These are phyloP conservation scores for Phaonia tiefii DNA, from an alignment of 2,888 invertebrate genomes.

Conservation along the genomic window DNA sequence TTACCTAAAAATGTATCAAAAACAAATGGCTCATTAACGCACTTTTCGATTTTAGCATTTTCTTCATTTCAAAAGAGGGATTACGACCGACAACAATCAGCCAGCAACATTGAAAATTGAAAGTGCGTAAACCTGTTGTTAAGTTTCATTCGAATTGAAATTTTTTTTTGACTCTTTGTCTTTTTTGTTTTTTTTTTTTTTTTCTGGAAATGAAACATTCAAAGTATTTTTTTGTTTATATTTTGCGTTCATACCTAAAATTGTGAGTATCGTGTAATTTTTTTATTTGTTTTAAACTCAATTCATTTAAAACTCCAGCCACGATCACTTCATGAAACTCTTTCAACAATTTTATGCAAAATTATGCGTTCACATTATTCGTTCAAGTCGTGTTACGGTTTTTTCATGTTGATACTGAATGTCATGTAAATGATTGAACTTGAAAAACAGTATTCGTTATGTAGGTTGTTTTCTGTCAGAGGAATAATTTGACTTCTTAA, in stretches of 20 bases:
- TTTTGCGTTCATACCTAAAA: not conserved
- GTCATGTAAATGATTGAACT: slow-evolving; percentile 63
- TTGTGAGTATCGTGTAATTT: slow-evolving; percentile 46
- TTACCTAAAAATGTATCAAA: not conserved
- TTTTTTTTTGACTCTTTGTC: slow-evolving; percentile 13
- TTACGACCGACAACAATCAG: not conserved
- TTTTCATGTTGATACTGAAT: slow-evolving; percentile 32
- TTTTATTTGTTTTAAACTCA: too few species aligned
- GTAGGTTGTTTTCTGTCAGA: not conserved
- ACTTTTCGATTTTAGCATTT: slow-evolving; percentile 35
- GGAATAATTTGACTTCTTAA: too few species aligned
- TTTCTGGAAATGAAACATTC: not conserved
- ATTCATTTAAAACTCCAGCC: slow-evolving; percentile 42
- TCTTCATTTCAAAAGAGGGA: not conserved
- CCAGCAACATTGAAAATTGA: slow-evolving; percentile 44
- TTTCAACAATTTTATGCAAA: slow-evolving; percentile 60
- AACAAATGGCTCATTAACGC: slow-evolving; percentile 39
- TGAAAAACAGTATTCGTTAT: slow-evolving; percentile 49
- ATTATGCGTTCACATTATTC: slow-evolving; percentile 58
- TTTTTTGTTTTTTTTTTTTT: not conserved
- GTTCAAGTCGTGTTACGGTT: slow-evolving; percentile 8
- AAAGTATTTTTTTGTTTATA: not conserved
- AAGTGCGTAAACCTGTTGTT: slow-evolving; percentile 50
- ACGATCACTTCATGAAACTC: slow-evolving; percentile 38
- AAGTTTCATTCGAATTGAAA: slow-evolving; percentile 12